Evolutionary conservation across 2,888 invertebrate species (phyloP).

Genomic region (Pyralis farinalis): DNA sequence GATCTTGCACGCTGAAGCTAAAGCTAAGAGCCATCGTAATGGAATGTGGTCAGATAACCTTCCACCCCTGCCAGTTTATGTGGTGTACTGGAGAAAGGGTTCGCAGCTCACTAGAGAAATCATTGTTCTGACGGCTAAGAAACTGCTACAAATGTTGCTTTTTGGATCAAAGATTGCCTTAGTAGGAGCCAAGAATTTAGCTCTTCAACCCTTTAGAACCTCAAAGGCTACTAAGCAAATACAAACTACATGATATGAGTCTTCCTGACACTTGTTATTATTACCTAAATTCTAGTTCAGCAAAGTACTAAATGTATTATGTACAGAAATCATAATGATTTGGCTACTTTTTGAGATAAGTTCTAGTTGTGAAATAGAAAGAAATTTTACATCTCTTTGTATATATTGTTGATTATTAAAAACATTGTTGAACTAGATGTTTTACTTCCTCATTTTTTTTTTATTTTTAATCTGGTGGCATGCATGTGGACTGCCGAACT

Average conservation of each 20-base stretch:
- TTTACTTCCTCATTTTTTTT: too few species aligned
- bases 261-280: slow-evolving; percentile 27
- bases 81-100: slow-evolving; percentile 62
- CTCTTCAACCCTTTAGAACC: slow-evolving; percentile 45
- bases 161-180: slow-evolving; percentile 48
- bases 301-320: slow-evolving; percentile 38
- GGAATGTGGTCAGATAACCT: slow-evolving; percentile 72
- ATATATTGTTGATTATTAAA: slow-evolving; percentile 63
- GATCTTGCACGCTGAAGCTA: slow-evolving; percentile 59
- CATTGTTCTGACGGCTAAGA: slow-evolving; percentile 38
- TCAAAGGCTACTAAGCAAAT: slow-evolving; percentile 41
- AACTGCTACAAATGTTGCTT: slow-evolving; percentile 38
- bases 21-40: slow-evolving; percentile 56
- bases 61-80: slow-evolving; percentile 59
- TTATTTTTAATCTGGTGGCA: too few species aligned
- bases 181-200: slow-evolving; percentile 49
- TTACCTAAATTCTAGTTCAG: slow-evolving; percentile 30
- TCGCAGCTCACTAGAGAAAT: slow-evolving; percentile 37
- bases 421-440: slow-evolving; percentile 1
- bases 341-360: slow-evolving; percentile 33
- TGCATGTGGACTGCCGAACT: too few species aligned
- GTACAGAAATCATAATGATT: slow-evolving; percentile 40
- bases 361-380: slow-evolving; percentile 29
- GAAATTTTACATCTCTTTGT: slow-evolving; percentile 42
- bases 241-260: slow-evolving; percentile 59